phyloP scores from a whole-genome alignment of 2,113 vertebrate species.

The Suncus etruscus region DNA sequence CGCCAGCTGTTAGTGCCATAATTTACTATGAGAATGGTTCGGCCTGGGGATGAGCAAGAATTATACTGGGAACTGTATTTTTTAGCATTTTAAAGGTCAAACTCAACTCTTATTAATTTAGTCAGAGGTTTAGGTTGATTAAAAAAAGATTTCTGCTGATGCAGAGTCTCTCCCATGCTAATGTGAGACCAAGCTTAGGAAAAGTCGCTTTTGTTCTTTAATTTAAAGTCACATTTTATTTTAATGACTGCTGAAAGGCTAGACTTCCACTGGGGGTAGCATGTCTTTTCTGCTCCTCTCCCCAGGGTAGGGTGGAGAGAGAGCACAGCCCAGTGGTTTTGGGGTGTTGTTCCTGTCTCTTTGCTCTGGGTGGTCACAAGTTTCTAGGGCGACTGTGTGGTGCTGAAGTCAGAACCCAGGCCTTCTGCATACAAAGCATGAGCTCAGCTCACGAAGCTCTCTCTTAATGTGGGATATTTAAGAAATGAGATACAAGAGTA shows the following conservation, averaged over 20 bases:
- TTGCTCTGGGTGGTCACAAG: too few relatives aligned
- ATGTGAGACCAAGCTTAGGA: slow-evolving; percentile 57
- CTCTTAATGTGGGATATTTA: too few relatives aligned
- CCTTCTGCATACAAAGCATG: too few relatives aligned
- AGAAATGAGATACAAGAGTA: too few relatives aligned
- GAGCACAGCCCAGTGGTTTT: too few relatives aligned
- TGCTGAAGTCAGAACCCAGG: too few relatives aligned
- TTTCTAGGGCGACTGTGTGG: too few relatives aligned
- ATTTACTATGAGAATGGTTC: slow-evolving; percentile 87
- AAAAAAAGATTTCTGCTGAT: slow-evolving; percentile 74
- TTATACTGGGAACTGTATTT: slow-evolving; percentile 86
- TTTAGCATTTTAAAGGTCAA: slow-evolving; percentile 86
- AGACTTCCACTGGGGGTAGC: slow-evolving; percentile 48
- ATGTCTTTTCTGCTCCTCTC: neutral
- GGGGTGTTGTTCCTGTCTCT: too few relatives aligned
- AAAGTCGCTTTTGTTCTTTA: slow-evolving; percentile 60
- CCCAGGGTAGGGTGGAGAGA: too few relatives aligned
- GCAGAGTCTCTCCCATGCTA: slow-evolving; percentile 25
- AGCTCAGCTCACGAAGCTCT: too few relatives aligned
- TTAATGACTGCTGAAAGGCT: slow-evolving; percentile 72
- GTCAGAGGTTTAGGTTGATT: slow-evolving; percentile 72
- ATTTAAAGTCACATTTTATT: slow-evolving; percentile 72
- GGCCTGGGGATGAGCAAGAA: slow-evolving; percentile 82
- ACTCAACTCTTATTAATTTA: slow-evolving; percentile 75
- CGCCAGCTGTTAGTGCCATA: slow-evolving; percentile 90